Conservation (phyloP, 2,113 vertebrate genomes). For the Lepidothrix coronata region DNA sequence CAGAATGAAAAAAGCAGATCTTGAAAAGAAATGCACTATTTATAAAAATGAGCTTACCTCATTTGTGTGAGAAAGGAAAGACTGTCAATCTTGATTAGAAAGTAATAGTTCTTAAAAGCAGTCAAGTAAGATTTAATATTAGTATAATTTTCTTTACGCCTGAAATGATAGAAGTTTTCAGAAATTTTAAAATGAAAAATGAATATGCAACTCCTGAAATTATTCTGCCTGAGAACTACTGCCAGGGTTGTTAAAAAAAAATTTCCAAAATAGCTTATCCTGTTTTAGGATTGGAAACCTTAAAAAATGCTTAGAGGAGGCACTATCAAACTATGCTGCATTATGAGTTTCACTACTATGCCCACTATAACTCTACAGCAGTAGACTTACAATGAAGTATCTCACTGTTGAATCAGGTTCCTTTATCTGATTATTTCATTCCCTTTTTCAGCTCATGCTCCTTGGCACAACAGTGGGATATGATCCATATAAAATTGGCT, state of each 20-base stretch:
- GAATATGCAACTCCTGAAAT: slow-evolving; percentile 44
- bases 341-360: slow-evolving; percentile 3
- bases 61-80: slow-evolving; percentile 54
- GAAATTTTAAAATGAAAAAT: slow-evolving; percentile 62
- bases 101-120: slow-evolving; percentile 65
- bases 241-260: slow-evolving; percentile 22
- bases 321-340: neutral
- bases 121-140: slow-evolving; percentile 22
- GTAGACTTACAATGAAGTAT: neutral
- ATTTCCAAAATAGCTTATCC: neutral
- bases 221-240: slow-evolving; percentile 41
- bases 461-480: neutral
- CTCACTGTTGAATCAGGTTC: neutral
- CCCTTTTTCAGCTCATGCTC: neutral
- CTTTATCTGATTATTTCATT: slow-evolving; percentile 12
- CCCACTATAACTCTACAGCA: neutral
- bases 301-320: slow-evolving; percentile 49
- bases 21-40: slow-evolving; percentile 51
- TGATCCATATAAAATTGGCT: neutral
- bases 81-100: slow-evolving; percentile 68
- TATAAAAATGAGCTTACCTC: slow-evolving; percentile 67
- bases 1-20: slow-evolving; percentile 44
- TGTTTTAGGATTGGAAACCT: slow-evolving; percentile 36
- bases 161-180: slow-evolving; percentile 51
- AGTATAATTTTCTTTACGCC: slow-evolving; percentile 36